phyloP scores from a whole-genome alignment of 2,888 invertebrate genomes.

The Liopterus haemorrhoidalis region DNA sequence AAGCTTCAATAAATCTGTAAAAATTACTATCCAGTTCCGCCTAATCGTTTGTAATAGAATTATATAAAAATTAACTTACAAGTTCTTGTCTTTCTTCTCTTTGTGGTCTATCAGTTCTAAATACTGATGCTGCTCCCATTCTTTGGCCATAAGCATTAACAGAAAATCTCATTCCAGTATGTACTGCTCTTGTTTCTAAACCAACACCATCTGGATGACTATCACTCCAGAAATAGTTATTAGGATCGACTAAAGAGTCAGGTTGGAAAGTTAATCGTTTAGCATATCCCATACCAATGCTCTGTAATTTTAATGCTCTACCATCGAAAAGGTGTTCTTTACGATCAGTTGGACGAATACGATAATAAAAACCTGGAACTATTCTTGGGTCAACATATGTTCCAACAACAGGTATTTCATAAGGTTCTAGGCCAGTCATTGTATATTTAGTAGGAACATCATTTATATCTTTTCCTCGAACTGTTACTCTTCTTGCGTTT shows the following conservation, averaged over 20 bases:
- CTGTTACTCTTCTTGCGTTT: slow-evolving; percentile 56
- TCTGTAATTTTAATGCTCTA: slow-evolving; percentile 55
- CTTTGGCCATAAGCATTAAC: slow-evolving; percentile 56
- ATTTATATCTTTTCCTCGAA: slow-evolving; percentile 55
- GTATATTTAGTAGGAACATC: slow-evolving; percentile 64
- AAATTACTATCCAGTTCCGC: too few relatives aligned
- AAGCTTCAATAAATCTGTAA: too few relatives aligned
- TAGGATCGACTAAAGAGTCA: slow-evolving; percentile 53
- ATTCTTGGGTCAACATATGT: slow-evolving; percentile 68
- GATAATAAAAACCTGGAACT: slow-evolving; percentile 67
- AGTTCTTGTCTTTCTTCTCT: slow-evolving; percentile 58
- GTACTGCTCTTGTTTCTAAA: slow-evolving; percentile 60
- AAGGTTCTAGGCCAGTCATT: slow-evolving; percentile 58
- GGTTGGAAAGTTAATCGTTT: slow-evolving; percentile 69
- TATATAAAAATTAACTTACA: slow-evolving; percentile 43
- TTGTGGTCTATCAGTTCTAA: slow-evolving; percentile 62
- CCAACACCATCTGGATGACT: slow-evolving; percentile 67
- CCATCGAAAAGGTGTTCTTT: slow-evolving; percentile 61
- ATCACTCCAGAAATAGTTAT: slow-evolving; percentile 74
- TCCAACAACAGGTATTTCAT: slow-evolving; percentile 66
- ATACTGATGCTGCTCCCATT: slow-evolving; percentile 61
- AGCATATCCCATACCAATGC: slow-evolving; percentile 70
- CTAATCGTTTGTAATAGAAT: neutral
- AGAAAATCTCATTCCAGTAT: slow-evolving; percentile 60
- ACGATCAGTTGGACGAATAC: slow-evolving; percentile 61